Evolutionary conservation across 2,113 vertebrate species (phyloP).

Genomic region (Scartelaos histophorus): DNA sequence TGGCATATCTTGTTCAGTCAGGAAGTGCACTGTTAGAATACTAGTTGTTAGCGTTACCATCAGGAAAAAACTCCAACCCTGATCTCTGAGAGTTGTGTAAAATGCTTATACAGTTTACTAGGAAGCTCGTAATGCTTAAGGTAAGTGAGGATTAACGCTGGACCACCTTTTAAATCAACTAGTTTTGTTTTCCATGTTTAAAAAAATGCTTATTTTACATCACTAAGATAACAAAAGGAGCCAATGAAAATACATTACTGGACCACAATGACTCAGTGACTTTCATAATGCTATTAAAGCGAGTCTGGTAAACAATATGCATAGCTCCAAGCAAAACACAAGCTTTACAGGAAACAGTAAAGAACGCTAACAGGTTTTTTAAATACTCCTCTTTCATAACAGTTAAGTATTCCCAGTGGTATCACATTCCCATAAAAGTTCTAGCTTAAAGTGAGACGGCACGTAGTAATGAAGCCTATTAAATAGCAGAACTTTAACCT

Average conservation of each 20-base stretch:
- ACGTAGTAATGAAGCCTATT: not conserved
- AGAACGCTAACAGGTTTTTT: not conserved
- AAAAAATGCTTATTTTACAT: not conserved
- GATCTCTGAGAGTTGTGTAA: no score
- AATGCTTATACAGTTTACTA: no score
- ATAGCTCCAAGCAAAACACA: not conserved
- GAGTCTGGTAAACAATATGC: not conserved
- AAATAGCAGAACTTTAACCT: not conserved
- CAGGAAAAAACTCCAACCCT: no score
- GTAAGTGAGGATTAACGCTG: no score
- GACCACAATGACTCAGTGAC: not conserved
- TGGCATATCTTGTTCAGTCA: no score
- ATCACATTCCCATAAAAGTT: not conserved
- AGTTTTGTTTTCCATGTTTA: no score
- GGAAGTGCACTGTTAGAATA: no score
- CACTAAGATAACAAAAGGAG: not conserved
- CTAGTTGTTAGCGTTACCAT: no score
- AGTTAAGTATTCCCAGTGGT: constrained; percentile 1
- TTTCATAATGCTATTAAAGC: not conserved
- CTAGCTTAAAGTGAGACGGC: not conserved
- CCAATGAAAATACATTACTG: not conserved
- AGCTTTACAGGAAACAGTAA: not conserved
- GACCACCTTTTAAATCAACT: no score
- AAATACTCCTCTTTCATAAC: not conserved
- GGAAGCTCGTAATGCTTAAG: no score